phyloP scores from a whole-genome alignment of 35 echinoderm and acorn worm species.

The Holothuria glaberrima region DNA sequence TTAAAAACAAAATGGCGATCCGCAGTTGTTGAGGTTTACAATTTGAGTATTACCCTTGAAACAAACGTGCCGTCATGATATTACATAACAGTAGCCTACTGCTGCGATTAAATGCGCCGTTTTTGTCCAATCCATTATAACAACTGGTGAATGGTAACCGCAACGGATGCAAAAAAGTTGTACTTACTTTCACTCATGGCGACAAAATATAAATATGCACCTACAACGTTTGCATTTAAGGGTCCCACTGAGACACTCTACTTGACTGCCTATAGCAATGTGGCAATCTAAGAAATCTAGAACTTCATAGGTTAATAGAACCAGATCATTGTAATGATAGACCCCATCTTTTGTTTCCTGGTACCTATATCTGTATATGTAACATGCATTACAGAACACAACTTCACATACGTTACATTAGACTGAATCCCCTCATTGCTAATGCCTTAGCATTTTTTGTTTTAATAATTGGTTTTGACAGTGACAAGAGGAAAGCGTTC shows the following conservation, averaged over 20 bases:
- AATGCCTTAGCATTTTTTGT: conserved; percentile 23
- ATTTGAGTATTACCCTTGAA: too few species aligned
- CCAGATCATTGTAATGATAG: conserved; percentile 41
- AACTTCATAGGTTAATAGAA: conserved; percentile 45
- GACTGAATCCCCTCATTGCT: not conserved
- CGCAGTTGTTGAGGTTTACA: too few species aligned
- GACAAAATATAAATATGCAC: conserved; percentile 40
- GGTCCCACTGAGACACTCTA: conserved; percentile 29
- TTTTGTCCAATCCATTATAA: conserved; percentile 62
- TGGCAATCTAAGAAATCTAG: conserved; percentile 18
- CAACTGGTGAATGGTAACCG: conserved; percentile 35
- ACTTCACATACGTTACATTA: conserved; percentile 13
- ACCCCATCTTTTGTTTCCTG: conserved; percentile 38
- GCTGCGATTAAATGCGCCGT: conserved; percentile 26
- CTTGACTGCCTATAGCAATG: conserved; percentile 52
- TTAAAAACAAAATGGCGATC: too few species aligned
- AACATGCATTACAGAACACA: conserved; percentile 24
- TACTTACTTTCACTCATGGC: conserved; percentile 26
- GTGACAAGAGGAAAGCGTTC: too few species aligned
- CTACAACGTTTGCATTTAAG: not conserved
- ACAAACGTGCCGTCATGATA: too few species aligned
- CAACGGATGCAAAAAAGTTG: conserved; percentile 38
- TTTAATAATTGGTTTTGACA: conserved; percentile 8
- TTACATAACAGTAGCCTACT: too few species aligned
- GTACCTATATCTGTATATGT: conserved; percentile 45